Base-by-base conservation (phyloP, 2,113 vertebrate species). In the Mustela nigripes region DNA sequence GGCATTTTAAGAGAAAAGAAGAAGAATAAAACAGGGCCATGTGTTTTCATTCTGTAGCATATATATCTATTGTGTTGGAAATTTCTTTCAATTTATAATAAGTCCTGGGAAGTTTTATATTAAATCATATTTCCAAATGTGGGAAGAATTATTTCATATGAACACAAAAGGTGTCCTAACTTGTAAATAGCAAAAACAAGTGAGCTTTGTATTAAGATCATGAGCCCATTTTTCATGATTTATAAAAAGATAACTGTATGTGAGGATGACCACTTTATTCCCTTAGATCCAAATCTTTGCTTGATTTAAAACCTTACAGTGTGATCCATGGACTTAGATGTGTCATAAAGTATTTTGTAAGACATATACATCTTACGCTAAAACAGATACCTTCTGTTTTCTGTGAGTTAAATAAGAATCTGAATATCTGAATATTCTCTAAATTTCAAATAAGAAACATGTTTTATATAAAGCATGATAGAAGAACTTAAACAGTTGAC, bases 61-160 rank as follows among this genome's bases (percentile, higher is more conserved):
- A 5, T 24, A 73, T 83, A 21, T 0, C 33, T 48, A 26, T 65
- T 2, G n/a, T 95, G 21, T 24, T 39, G 22, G 2, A 12, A 74
- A 45, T 42, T 97, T 89, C 1, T 90, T 97, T 83, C 33, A 69
- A 56, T 82, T 98, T 93, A 36, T 95, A 89, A 89, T 71, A 63
- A 88, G 45, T 97, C 14, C 5, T 78, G 36, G 31, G 96, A 95
- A 12, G 0, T 58, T 96, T 94, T 97, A 22, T 33, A 74, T 50
- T 87, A 82, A 97, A 81, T 94, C 48, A 92, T 95, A 74, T 83
- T 93, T 58, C 73, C 90, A 79, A 21, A 28, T 89, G 1, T 86
- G 67, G 62, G 89, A 45, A 91, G 33, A 73, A 2, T 79, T 95
- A 93, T 50, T 88, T 92, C 7, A 45, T n/a, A 28, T 16, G 36